Base-by-base conservation (phyloP, 2,888 invertebrate species). In the Mythimna vitellina region DNA sequence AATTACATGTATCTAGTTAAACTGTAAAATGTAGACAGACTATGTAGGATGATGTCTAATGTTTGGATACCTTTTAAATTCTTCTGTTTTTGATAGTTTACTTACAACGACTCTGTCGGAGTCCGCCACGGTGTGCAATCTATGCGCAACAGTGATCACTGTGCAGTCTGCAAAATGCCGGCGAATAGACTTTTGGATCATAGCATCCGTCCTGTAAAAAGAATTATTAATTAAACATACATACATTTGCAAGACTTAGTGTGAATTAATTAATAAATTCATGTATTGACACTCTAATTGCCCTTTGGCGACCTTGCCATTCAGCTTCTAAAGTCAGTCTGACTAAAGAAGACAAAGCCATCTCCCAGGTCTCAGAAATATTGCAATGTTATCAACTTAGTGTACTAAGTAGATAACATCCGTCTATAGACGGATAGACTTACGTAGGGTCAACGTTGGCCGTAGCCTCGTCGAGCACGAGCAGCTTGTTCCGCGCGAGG, bases 71-170 rank as follows among this genome's bases (percentile, higher is more conserved):
- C 20, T 49, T 49, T 20, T 6, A 6, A 6, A 20, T 20, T 17
- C 29, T 22, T 29, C 29, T 32, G 14, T 25, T 4, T 1, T n/a
- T 32, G 9, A 57, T 17, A 25, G 20, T 58, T 76, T n/a, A 92
- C 98, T 95, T 65, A 98, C 98, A 82, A 99, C 91, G 54, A 99
- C 97, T 83, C 97, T 96, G 92, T 99, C 98, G 8, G 98, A 98
- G 90, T 99, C 99, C 95, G 99, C 99, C 56, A 99, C 98, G 0
- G 99, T 99, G 91, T 99, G 98, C 72, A 99, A 94, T 5, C 99
- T 97, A 95, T 99, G 99, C 1, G 99, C 99, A 35, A 99, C 98
- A 0, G 99, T 99, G n/a, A 99, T 92, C 5, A 99, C 99, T 0
- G 99, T 99, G 92, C 98, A 99, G 56, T 97, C 94, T 0, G 96